A percentile compares a stretch with the other conserved stretches of the same genome.
These are phyloP conservation scores for Xenopus tropicalis DNA, from an alignment of 2,113 vertebrate species.

Conservation along the genomic window UCB_Xtro_10.0 CM004444.2:16553501-16554000, in stretches of 20 bases:
- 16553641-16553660: slow-evolving; percentile 61
- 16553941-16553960: slow-evolving; percentile 53
- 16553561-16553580: slow-evolving; percentile 47
- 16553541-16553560: slow-evolving; percentile 39
- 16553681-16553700: slow-evolving; percentile 67
- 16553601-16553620: slow-evolving; percentile 56
- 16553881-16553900: slow-evolving; percentile 59
- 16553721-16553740: slow-evolving; percentile 71
- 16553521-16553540: slow-evolving; percentile 48
- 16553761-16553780: slow-evolving; percentile 56
- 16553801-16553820: slow-evolving; percentile 54
- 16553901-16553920: slow-evolving; percentile 52
- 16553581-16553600: slow-evolving; percentile 49
- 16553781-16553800: slow-evolving; percentile 54
- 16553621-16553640: slow-evolving; percentile 55
- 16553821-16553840: slow-evolving; percentile 50
- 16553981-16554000: slow-evolving; percentile 60
- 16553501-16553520: slow-evolving; percentile 43
- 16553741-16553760: slow-evolving; percentile 73
- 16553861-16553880: slow-evolving; percentile 24
- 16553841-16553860: slow-evolving; percentile 34
- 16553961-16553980: slow-evolving; percentile 69
- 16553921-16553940: slow-evolving; percentile 51
- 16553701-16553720: slow-evolving; percentile 69
- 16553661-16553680: slow-evolving; percentile 59